Percentiles rank a stretch among this genome's conserved stretches.
These are phyloP conservation scores for Leptopilina myrica DNA, from an alignment of 2,888 invertebrate genomes.

Conservation along the genomic window DNA sequence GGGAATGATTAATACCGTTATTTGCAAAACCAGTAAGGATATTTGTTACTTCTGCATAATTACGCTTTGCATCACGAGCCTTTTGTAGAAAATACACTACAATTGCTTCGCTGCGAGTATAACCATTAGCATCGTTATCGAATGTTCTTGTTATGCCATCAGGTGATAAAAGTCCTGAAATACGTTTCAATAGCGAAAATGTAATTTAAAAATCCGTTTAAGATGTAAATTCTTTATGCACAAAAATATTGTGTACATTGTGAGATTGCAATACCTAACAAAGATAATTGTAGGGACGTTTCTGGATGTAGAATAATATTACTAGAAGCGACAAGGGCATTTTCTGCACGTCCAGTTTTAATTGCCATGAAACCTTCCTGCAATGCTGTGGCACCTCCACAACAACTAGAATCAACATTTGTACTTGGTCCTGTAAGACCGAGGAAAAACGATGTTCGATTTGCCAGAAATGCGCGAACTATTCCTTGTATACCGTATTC, in stretches of 20 bases:
- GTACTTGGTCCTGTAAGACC: slow-evolving; percentile 55
- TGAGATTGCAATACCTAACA: slow-evolving; percentile 47
- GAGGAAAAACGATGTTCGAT: slow-evolving; percentile 56
- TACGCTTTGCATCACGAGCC: slow-evolving; percentile 51
- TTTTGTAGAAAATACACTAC: slow-evolving; percentile 52
- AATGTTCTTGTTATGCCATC: slow-evolving; percentile 54
- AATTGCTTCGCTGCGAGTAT: slow-evolving; percentile 52
- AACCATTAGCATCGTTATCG: slow-evolving; percentile 51
- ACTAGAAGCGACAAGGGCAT: slow-evolving; percentile 51
- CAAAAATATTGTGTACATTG: too few species aligned
- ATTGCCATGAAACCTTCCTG: slow-evolving; percentile 51
- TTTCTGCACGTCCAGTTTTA: slow-evolving; percentile 50
- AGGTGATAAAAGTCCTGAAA: slow-evolving; percentile 49
- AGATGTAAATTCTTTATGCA: background rate
- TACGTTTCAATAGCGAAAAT: slow-evolving; percentile 57
- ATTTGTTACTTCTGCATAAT: slow-evolving; percentile 65
- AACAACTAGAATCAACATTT: slow-evolving; percentile 50
- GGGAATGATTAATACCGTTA: background rate
- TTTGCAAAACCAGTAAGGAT: slow-evolving; percentile 78
- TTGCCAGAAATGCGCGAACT: slow-evolving; percentile 54
- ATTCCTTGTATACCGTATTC: slow-evolving; percentile 52
- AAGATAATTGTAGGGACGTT: slow-evolving; percentile 49
- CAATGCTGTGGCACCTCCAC: slow-evolving; percentile 46
- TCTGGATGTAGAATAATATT: slow-evolving; percentile 52
- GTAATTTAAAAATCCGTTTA: slow-evolving; percentile 62